Evolutionary conservation across 2,888 invertebrate genomes (phyloP), one percentile per base, ranked within the genome.

Genomic region (Troides oblongomaculatus): DNA sequence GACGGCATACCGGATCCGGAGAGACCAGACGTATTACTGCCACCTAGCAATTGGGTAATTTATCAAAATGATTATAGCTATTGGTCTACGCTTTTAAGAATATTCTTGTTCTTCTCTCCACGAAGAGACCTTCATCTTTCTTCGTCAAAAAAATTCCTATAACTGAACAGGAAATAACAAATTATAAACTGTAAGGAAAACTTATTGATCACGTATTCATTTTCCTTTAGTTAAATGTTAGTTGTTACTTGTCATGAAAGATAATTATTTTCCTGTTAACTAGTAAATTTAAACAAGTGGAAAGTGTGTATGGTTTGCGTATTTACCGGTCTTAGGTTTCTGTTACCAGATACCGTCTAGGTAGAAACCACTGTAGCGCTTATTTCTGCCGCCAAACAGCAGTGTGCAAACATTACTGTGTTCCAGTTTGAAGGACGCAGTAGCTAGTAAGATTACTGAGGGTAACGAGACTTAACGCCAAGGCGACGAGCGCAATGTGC

Each of bases 1-100:
- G 85, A 94, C 66, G 93, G 94, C 0, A 84, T 77, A 6, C 73
- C 74, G 0, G 82, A 84, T 62, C 74, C 79, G 0, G 78, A 84
- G 1, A 82, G 82, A 56, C 66, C 80, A 6, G 92, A 91, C 0
- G 79, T 82, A 3, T 87, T 81, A 2, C 76, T 85, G 5, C 95
- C 95, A 17, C 96, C 96, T 1, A 95, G 93, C 77, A 96, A 96
- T 80, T 96, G 96, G 96, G 94, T 95, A 92, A 84, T 25, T n/a
- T 21, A 21, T 39, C 1, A 30, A 57, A 36, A 57, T 43, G 8
- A 10, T 3, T 58, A 58, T 46, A 10, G 1, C 12, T 14, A 46
- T 46, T 8, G 12, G 46, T 46, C 2, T 8, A 46, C 46, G 30
- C 30, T 30, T 30, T 30, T 30, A 30, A 30, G 30, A 30, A 30